phyloP scores from a whole-genome alignment of 2,888 invertebrate genomes.

The Synergus umbraculus region DNA sequence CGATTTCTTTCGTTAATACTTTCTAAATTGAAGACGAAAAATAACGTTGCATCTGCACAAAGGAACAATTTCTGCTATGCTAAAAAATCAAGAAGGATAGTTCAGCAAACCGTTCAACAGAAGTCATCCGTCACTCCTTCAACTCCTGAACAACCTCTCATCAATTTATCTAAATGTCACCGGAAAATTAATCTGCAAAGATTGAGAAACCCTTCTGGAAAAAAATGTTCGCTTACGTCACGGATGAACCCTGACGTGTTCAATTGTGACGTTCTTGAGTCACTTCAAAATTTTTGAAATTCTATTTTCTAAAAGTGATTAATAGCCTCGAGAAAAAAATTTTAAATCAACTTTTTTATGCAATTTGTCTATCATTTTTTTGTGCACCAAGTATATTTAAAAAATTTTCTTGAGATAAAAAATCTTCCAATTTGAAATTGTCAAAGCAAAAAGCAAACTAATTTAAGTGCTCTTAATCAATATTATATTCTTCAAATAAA shows the following conservation, averaged over 20 bases:
- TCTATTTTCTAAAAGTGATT: background rate
- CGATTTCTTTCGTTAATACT: slow-evolving; percentile 69
- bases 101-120: background rate
- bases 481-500: background rate
- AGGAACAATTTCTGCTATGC: slow-evolving; percentile 8
- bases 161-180: background rate
- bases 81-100: slow-evolving; percentile 11
- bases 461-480: background rate
- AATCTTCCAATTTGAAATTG: background rate
- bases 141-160: background rate
- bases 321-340: background rate
- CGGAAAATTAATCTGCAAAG: background rate
- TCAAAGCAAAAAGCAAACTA: background rate
- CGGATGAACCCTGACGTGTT: slow-evolving; percentile 62
- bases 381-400: background rate
- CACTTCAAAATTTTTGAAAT: background rate
- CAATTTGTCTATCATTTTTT: background rate
- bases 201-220: background rate
- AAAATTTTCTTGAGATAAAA: background rate
- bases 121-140: background rate
- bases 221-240: slow-evolving; percentile 37
- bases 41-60: slow-evolving; percentile 3
- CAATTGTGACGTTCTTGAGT: background rate
- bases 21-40: slow-evolving; percentile 58
- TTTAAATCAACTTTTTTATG: background rate